phyloP scores from a whole-genome alignment of 2,113 vertebrate species.

The Myotis yumanensis region DNA sequence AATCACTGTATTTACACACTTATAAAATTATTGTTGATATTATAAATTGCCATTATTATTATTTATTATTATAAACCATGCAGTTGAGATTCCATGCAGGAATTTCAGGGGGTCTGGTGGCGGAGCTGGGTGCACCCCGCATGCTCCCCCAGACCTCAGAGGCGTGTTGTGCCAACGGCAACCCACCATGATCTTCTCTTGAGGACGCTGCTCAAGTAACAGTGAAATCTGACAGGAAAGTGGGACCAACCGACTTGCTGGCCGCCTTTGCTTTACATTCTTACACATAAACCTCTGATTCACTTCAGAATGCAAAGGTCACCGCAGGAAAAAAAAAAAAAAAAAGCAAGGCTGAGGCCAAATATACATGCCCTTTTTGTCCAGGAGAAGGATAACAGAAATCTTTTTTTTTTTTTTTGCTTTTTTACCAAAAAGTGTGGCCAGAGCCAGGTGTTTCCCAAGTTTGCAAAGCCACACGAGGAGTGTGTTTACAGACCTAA shows the following conservation, averaged over 20 bases:
- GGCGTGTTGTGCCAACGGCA: background rate
- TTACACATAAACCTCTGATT: conserved; percentile 84
- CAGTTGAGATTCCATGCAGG: accelerated
- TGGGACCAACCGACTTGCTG: conserved; percentile 81
- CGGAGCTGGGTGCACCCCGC: accelerated
- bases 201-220: conserved; percentile 64
- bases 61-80: background rate
- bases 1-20: background rate
- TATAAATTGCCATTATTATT: background rate
- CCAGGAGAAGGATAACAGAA: conserved; percentile 78
- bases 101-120: background rate
- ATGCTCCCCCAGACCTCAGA: background rate
- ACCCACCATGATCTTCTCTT: background rate
- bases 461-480: background rate
- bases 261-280: conserved; percentile 79
- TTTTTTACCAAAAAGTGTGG: conserved; percentile 22
- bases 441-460: conserved; percentile 80
- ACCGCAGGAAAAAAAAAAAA: conserved; percentile 73
- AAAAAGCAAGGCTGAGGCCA: conserved; percentile 69
- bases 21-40: background rate
- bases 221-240: conserved; percentile 77
- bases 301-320: conserved; percentile 85
- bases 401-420: background rate
- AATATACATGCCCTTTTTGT: conserved; percentile 79
- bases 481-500: background rate